Evolutionary conservation across 2,113 vertebrate species (phyloP).

Genomic region (Tauraco erythrolophus): DNA sequence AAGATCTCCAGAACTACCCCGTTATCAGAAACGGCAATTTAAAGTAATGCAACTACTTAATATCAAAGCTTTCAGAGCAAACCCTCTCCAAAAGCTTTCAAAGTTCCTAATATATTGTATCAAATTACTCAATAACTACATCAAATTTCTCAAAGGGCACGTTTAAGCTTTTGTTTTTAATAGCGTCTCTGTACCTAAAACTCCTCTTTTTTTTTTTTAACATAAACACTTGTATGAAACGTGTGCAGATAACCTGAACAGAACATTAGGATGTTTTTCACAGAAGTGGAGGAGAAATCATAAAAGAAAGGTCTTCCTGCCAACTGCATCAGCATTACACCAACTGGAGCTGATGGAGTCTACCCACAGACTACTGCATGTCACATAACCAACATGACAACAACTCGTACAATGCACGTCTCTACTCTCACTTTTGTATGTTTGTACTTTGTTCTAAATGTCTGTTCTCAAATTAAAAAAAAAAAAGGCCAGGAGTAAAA

Average conservation of each 20-base stretch:
- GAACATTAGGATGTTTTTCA: neutral
- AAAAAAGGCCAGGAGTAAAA: neutral
- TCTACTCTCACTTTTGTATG: neutral
- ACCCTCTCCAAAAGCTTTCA: neutral
- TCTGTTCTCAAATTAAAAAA: neutral
- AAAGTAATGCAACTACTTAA: neutral
- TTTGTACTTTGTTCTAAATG: neutral
- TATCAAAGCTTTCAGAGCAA: neutral
- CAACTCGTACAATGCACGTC: neutral
- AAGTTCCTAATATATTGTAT: neutral
- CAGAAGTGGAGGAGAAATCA: neutral
- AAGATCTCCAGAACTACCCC: neutral
- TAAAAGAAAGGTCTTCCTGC: neutral
- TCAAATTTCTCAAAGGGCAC: neutral
- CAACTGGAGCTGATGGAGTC: neutral
- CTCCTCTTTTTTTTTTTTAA: neutral
- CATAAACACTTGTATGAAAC: neutral
- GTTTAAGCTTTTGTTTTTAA: neutral
- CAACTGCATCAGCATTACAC: neutral
- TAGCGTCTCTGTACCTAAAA: neutral
- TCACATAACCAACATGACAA: neutral
- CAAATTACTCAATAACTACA: neutral
- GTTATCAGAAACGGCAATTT: slow-evolving; percentile 16
- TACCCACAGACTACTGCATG: neutral
- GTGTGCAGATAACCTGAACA: neutral